phyloP scores from a whole-genome alignment of 2,888 invertebrate genomes.

The Eulithis testata region DNA sequence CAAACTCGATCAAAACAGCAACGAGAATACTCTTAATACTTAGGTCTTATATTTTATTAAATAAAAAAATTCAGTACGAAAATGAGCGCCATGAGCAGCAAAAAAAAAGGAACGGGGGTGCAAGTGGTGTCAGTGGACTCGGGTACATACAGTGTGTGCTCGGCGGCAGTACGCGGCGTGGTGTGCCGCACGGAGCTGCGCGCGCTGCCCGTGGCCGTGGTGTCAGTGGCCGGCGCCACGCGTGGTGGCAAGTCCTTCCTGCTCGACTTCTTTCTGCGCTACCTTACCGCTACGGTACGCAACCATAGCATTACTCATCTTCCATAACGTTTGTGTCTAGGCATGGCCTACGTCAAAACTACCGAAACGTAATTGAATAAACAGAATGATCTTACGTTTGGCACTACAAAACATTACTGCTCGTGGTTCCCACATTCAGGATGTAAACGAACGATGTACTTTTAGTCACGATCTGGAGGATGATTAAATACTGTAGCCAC shows the following conservation, averaged over 20 bases:
- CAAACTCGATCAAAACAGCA: too few relatives aligned
- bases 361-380: too few relatives aligned
- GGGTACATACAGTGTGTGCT: slow-evolving; percentile 44
- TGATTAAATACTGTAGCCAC: too few relatives aligned
- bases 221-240: slow-evolving; percentile 58
- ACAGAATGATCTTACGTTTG: too few relatives aligned
- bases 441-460: too few relatives aligned
- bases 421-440: too few relatives aligned
- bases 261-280: slow-evolving; percentile 57
- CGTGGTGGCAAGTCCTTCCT: slow-evolving; percentile 61
- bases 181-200: slow-evolving; percentile 43
- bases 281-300: slow-evolving; percentile 51
- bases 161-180: slow-evolving; percentile 43
- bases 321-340: neutral
- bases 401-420: too few relatives aligned
- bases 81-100: slow-evolving; percentile 6
- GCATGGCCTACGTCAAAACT: too few relatives aligned
- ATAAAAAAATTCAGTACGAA: neutral
- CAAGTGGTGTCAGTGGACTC: slow-evolving; percentile 44
- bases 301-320: neutral
- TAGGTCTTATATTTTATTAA: too few relatives aligned
- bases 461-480: too few relatives aligned
- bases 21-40: too few relatives aligned
- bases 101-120: slow-evolving; percentile 6
- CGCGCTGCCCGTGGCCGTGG: slow-evolving; percentile 50